Evolutionary conservation across 2,797 vertebrate species (phyloP).

Genomic region (Thripadectes ignobilis): DNA sequence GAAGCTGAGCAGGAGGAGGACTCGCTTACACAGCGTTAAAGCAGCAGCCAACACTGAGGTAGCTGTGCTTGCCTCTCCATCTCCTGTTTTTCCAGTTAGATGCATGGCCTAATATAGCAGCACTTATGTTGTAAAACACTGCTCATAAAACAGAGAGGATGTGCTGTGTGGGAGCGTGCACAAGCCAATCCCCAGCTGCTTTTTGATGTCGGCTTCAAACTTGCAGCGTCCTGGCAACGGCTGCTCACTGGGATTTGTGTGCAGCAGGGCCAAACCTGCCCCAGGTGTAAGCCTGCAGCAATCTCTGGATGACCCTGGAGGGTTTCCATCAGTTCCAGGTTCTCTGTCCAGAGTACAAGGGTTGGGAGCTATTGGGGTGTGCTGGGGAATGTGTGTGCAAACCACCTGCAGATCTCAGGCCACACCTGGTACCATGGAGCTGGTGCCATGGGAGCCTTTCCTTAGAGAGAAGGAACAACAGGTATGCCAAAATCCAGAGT

Average conservation of each 20-base stretch:
- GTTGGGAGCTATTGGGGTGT: neutral
- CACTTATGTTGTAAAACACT: constrained; percentile 51
- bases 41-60: neutral
- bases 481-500: neutral
- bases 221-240: constrained; percentile 32
- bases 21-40: neutral
- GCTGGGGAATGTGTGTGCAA: neutral
- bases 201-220: constrained; percentile 58
- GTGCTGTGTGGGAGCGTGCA: constrained; percentile 41
- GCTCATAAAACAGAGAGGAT: constrained; percentile 54
- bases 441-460: neutral
- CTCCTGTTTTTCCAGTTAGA: constrained; percentile 63
- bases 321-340: neutral
- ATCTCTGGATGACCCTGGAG: neutral
- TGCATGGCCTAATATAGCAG: constrained; percentile 58
- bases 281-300: neutral
- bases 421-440: neutral
- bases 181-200: constrained; percentile 47
- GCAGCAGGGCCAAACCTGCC: neutral
- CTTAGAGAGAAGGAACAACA: neutral
- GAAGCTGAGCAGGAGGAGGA: neutral
- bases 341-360: neutral
- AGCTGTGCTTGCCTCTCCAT: neutral
- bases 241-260: neutral
- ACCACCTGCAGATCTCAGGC: neutral